phyloP scores from a whole-genome alignment of 30 jellyfish, hydroid and myxozoan genomes.

The Sanderia malayensis region DNA sequence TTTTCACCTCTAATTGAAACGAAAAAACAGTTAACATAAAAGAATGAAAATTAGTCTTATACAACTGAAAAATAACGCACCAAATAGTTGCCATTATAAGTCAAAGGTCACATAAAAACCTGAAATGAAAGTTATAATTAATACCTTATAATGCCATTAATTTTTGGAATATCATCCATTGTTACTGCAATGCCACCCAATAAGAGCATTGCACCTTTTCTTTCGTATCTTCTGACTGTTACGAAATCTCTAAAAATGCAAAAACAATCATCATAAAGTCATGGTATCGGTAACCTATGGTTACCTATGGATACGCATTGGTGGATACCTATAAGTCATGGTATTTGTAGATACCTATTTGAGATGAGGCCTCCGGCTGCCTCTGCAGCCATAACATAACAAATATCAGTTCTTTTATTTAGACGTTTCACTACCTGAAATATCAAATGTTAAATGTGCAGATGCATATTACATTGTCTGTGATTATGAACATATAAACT shows the following conservation, averaged over 20 bases:
- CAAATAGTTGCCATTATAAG: neutral
- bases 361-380: constrained; percentile 91
- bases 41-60: neutral
- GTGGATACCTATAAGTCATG: too few relatives aligned
- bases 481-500: neutral
- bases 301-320: constrained; percentile 57
- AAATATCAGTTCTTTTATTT: constrained; percentile 68
- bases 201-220: constrained; percentile 49
- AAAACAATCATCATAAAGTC: neutral
- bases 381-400: constrained; percentile 74
- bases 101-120: neutral
- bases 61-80: neutral
- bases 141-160: constrained; percentile 61
- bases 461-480: neutral
- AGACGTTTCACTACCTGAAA: constrained; percentile 42
- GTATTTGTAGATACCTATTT: too few relatives aligned
- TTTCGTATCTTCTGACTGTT: constrained; percentile 77
- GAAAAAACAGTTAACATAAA: neutral
- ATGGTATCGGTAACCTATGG: neutral
- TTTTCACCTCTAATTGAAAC: constrained; percentile 69
- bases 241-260: constrained; percentile 79
- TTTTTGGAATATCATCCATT: constrained; percentile 54
- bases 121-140: neutral
- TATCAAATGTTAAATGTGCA: neutral
- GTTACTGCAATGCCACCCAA: constrained; percentile 57